Percentiles rank a stretch among this genome's conserved stretches.
These are phyloP conservation scores for Subanguina moxae DNA, from an alignment of 1,140 invertebrate species.

Conservation along the genomic window DNA sequence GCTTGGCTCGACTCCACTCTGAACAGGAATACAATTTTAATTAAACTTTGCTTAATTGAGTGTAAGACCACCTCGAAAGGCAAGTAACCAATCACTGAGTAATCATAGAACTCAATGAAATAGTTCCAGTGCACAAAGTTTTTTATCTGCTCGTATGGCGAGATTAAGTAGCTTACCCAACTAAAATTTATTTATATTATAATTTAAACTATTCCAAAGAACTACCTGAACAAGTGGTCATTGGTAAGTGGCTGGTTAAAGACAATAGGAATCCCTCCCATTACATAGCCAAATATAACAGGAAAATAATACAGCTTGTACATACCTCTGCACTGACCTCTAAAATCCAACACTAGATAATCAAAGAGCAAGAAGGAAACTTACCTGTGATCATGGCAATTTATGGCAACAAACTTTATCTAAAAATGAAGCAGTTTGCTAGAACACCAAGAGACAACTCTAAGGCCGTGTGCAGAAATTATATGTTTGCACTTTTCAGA, in stretches of 20 bases:
- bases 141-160: conserved; percentile 7
- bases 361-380: neutral
- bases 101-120: conserved; percentile 9
- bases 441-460: no score
- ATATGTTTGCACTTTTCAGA: no score
- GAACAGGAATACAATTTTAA: conserved; percentile 17
- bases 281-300: conserved; percentile 29
- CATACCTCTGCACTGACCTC: conserved; percentile 27
- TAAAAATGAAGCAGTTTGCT: conserved; percentile 22
- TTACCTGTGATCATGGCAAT: conserved; percentile 24
- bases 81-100: conserved; percentile 20
- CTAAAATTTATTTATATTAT: conserved; percentile 5
- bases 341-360: neutral
- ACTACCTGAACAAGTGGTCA: conserved; percentile 23
- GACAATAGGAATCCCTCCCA: conserved; percentile 12
- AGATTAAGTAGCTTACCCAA: conserved; percentile 12
- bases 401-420: conserved; percentile 30
- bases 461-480: no score
- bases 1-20: neutral
- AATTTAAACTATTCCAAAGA: conserved; percentile 7
- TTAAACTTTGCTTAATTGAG: conserved; percentile 2
- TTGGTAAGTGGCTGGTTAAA: conserved; percentile 8
- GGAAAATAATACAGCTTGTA: conserved; percentile 38
- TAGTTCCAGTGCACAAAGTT: neutral
- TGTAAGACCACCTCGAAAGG: neutral